These are phyloP conservation scores for Diogma glabrata DNA, from an alignment of 2,888 invertebrate species.

Conservation along the genomic window DNA sequence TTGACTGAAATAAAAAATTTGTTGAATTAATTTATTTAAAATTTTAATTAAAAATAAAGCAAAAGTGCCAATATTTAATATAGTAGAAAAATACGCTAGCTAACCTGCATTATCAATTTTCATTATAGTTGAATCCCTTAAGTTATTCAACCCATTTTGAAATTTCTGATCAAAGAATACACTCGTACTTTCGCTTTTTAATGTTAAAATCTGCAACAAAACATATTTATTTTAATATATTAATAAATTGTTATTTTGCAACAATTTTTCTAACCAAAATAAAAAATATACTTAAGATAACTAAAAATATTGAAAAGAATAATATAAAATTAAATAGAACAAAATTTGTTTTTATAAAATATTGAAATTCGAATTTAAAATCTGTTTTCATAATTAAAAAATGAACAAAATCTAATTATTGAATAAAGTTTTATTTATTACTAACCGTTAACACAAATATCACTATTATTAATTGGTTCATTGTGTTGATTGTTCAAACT, in stretches of 20 bases:
- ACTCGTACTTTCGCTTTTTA: not conserved
- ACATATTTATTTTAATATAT: not conserved
- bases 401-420: too few species aligned
- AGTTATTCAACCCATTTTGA: not conserved
- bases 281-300: not conserved
- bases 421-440: too few species aligned
- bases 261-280: not conserved
- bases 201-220: not conserved
- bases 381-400: too few species aligned
- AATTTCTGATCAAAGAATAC: not conserved
- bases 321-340: not conserved
- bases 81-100: not conserved
- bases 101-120: not conserved
- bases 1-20: not conserved
- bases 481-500: too few species aligned
- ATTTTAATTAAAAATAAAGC: too few species aligned
- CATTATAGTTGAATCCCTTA: not conserved
- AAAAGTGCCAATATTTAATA: not conserved
- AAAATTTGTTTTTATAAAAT: conserved; percentile 2
- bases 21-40: too few species aligned
- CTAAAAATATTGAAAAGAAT: conserved; percentile 1
- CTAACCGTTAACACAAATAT: too few species aligned
- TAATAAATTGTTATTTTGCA: not conserved
- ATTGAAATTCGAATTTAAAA: not conserved
- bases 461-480: too few species aligned